These are phyloP conservation scores for Drosophila gaucha DNA, from an alignment of 2,888 invertebrate species.

Conservation along the genomic window DNA sequence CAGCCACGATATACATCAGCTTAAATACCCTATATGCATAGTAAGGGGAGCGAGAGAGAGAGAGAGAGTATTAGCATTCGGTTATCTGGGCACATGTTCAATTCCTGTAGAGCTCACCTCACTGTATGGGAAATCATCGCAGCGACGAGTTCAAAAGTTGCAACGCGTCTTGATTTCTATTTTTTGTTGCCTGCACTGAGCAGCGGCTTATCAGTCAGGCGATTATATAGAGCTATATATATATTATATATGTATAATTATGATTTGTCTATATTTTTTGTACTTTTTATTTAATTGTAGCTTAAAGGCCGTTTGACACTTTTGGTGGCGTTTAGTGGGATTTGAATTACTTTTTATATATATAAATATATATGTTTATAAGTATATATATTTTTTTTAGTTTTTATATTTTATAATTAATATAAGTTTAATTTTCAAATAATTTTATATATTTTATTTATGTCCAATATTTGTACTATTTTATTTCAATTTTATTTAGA, in stretches of 20 bases:
- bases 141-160: conserved; percentile 44
- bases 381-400: neutral
- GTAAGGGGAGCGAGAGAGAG: neutral
- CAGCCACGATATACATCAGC: conserved; percentile 83
- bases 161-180: conserved; percentile 23
- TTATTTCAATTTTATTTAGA: neutral
- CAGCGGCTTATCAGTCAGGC: conserved; percentile 46
- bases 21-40: conserved; percentile 77
- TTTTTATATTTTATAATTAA: neutral
- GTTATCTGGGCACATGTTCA: conserved; percentile 8
- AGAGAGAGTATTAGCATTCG: conserved; percentile 8
- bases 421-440: neutral
- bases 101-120: conserved; percentile 54
- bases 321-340: no score
- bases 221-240: conserved; percentile 20
- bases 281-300: neutral
- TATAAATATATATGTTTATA: no score
- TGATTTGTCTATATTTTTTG: conserved; percentile 1
- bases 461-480: neutral
- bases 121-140: conserved; percentile 80
- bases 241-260: conserved; percentile 1
- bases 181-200: conserved; percentile 31
- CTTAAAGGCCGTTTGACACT: conserved; percentile 2
- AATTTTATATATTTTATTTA: neutral
- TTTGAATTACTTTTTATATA: no score